phyloP scores from a whole-genome alignment of 1,140 invertebrate genomes.

The Drosophila sproati region DNA sequence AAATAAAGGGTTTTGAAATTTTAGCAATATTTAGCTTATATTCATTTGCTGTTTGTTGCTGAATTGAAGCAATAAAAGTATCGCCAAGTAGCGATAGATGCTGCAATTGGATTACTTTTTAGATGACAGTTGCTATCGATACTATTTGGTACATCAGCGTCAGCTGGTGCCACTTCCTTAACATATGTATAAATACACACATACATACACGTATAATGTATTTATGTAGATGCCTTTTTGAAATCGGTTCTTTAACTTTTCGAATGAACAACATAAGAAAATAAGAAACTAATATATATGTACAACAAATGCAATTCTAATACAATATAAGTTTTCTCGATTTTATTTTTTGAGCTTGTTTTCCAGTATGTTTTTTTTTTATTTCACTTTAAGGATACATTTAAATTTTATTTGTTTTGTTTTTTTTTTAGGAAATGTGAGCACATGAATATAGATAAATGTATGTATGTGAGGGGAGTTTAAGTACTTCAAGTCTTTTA shows the following conservation, averaged over 20 bases:
- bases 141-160: slow-evolving; percentile 13
- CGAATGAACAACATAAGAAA: no score
- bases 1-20: not conserved
- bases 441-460: slow-evolving; percentile 31
- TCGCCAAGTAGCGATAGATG: not conserved
- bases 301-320: no score
- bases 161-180: slow-evolving; percentile 22
- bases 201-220: not conserved
- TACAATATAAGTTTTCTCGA: not conserved
- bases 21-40: not conserved
- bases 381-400: slow-evolving; percentile 15
- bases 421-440: slow-evolving; percentile 12
- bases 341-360: slow-evolving; percentile 47
- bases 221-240: not conserved
- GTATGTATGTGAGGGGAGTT: slow-evolving; percentile 16
- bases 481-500: slow-evolving; percentile 69
- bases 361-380: slow-evolving; percentile 33
- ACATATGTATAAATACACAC: slow-evolving; percentile 16
- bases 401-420: slow-evolving; percentile 1
- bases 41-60: not conserved
- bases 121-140: slow-evolving; percentile 15
- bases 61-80: not conserved
- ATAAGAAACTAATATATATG: no score
- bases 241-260: not conserved
- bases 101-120: not conserved